phyloP scores from a whole-genome alignment of 2,888 invertebrate species.

The Congeria kusceri region DNA sequence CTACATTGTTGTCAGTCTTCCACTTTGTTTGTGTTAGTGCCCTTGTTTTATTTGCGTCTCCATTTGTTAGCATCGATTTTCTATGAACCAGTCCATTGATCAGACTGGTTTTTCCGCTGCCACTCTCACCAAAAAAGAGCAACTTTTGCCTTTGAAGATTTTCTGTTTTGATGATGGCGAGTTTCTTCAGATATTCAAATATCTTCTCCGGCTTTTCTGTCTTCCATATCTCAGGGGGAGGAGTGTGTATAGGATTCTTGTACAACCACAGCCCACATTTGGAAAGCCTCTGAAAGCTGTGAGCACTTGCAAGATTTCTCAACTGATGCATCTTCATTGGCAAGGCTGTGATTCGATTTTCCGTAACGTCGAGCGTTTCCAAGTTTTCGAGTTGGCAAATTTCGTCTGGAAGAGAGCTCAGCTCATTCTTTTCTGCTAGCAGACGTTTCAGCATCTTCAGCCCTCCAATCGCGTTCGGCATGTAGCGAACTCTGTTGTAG shows the following conservation, averaged over 20 bases:
- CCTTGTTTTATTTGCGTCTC: slow-evolving; percentile 71
- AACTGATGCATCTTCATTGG: slow-evolving; percentile 82
- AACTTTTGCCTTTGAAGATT: slow-evolving; percentile 83
- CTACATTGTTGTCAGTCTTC: slow-evolving; percentile 82
- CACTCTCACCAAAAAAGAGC: slow-evolving; percentile 80
- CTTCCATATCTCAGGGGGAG: slow-evolving; percentile 84
- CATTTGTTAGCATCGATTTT: slow-evolving; percentile 75
- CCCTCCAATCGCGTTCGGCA: slow-evolving; percentile 80
- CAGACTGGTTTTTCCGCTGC: slow-evolving; percentile 83
- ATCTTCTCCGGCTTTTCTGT: slow-evolving; percentile 81
- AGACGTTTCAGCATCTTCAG: slow-evolving; percentile 77
- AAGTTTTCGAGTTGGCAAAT: slow-evolving; percentile 81
- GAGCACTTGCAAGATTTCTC: slow-evolving; percentile 78
- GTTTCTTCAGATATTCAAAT: slow-evolving; percentile 80
- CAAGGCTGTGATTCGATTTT: slow-evolving; percentile 78
- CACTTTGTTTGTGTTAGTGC: slow-evolving; percentile 70
- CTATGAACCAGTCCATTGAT: slow-evolving; percentile 75
- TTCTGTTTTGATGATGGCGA: slow-evolving; percentile 81
- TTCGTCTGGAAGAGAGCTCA: slow-evolving; percentile 79
- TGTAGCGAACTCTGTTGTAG: slow-evolving; percentile 76
- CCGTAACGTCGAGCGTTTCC: slow-evolving; percentile 83
- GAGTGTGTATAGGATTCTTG: slow-evolving; percentile 82
- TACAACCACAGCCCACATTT: slow-evolving; percentile 84
- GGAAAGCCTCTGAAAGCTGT: slow-evolving; percentile 80
- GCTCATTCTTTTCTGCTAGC: slow-evolving; percentile 77